phyloP scores from a whole-genome alignment of 2,797 vertebrate genomes.

The Kryptolebias ocellatus region DNA sequence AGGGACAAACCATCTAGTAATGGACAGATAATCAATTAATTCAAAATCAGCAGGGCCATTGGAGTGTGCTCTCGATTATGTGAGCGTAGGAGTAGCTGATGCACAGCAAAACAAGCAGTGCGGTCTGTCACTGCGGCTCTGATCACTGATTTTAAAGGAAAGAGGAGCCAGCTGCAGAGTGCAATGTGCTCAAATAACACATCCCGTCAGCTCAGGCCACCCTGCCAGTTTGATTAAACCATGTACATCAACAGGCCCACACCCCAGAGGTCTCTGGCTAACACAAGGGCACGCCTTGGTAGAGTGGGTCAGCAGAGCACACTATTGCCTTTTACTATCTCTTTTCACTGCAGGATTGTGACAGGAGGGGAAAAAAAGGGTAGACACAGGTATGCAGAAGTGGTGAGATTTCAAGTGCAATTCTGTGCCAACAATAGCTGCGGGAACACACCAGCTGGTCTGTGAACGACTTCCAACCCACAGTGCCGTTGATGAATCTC shows the following conservation, averaged over 20 bases:
- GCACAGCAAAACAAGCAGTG: constrained; percentile 19
- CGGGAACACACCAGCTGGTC: constrained; percentile 57
- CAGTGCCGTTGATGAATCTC: constrained; percentile 64
- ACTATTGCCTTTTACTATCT: constrained; percentile 55
- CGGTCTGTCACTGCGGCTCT: constrained; percentile 12
- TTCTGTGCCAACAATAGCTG: constrained; percentile 31
- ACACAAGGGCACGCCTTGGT: constrained; percentile 40
- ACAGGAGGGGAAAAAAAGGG: constrained; percentile 11
- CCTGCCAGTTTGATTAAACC: constrained; percentile 71
- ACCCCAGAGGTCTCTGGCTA: constrained; percentile 44
- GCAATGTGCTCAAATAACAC: constrained; percentile 58
- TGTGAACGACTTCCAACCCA: constrained; percentile 55
- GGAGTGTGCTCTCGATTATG: constrained; percentile 4
- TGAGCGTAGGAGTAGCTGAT: constrained; percentile 22
- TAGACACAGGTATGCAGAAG: constrained; percentile 30
- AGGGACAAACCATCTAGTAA: constrained; percentile 14
- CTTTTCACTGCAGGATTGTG: constrained; percentile 48
- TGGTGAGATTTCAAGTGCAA: constrained; percentile 46
- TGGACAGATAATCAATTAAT: constrained; percentile 18
- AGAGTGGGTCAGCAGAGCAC: constrained; percentile 49
- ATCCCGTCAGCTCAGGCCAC: constrained; percentile 42
- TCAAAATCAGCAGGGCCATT: constrained; percentile 11
- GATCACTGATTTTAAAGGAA: constrained; percentile 35
- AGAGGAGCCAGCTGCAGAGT: constrained; percentile 34
- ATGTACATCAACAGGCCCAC: constrained; percentile 45